phyloP scores from a whole-genome alignment of 2,888 invertebrate genomes.

The Thera obeliscata region DNA sequence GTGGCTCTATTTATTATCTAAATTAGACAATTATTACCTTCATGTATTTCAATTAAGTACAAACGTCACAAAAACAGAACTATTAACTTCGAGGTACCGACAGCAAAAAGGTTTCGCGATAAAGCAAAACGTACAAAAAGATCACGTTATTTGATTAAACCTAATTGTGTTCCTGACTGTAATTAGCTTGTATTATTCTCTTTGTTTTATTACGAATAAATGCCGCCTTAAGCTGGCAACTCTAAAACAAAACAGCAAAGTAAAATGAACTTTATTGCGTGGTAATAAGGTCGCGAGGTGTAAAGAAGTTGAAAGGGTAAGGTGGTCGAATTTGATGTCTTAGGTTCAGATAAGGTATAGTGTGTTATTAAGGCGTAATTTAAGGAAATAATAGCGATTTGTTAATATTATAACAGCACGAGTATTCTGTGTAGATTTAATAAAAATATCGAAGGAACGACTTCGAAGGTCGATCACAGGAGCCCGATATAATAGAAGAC shows the following conservation, averaged over 20 bases:
- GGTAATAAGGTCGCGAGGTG: constrained; percentile 32
- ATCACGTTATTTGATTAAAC: constrained; percentile 81
- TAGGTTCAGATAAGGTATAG: constrained; percentile 70
- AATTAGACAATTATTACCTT: constrained; percentile 43
- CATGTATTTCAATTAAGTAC: constrained; percentile 54
- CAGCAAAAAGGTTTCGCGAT: constrained; percentile 57
- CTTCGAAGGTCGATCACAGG: no score
- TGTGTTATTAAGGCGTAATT: constrained; percentile 79
- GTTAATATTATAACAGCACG: constrained; percentile 75
- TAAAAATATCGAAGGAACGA: no score
- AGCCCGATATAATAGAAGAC: no score
- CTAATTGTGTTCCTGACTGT: constrained; percentile 80
- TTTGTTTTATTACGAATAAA: constrained; percentile 77
- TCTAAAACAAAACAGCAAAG: constrained; percentile 27
- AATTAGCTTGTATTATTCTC: constrained; percentile 81
- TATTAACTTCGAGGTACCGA: constrained; percentile 52
- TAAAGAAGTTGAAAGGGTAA: constrained; percentile 26
- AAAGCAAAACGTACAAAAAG: constrained; percentile 69
- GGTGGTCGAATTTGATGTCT: constrained; percentile 65
- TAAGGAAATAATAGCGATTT: constrained; percentile 79
- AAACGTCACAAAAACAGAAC: constrained; percentile 46
- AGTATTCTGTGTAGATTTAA: constrained; percentile 38
- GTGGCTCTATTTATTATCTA: constrained; percentile 22
- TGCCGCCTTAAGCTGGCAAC: constrained; percentile 46
- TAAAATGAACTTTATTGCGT: constrained; percentile 51